Base-by-base conservation (phyloP, 2,888 invertebrate genomes). In the Pediacus dermestoides region DNA sequence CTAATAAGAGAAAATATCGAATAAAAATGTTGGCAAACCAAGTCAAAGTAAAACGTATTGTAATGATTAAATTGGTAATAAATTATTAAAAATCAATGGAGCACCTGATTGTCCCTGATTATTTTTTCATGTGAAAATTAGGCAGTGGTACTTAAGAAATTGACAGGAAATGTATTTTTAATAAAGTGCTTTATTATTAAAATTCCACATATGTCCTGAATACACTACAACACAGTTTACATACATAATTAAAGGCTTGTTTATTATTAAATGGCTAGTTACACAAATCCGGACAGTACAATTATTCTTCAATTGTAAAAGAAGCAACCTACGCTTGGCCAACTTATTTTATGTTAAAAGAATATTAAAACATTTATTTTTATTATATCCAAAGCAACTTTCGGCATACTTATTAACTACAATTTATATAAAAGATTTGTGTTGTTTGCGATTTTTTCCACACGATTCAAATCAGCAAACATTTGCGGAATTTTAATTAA, bases 161-260 rank as follows among this genome's bases (percentile, higher is more conserved):
- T 49, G 50, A 53, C 50, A 50, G 52, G 52, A 53, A 53, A 53
- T 53, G 52, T 48, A 53, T 53, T 50, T 53, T 53, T 53, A 53
- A 53, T 53, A 50, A 50, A 41, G 41, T 30, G 31, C 16, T 39
- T 36, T 25, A 39, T 26, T 42, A 55, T 55, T 50, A 47, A 50
- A 48, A 55, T 55, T 55, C 52, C 30, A 36, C 33, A 30, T 34
- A 38, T 34, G 50, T 50, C 34, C 33, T 30, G 32, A 44, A 42
- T 44, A 52, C 48, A 40, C 38, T 39, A 47, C 40, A 43, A 54
- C 53, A 50, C 53, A 47, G 52, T 50, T 50, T 50, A 49, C 50
- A 52, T 56, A 52, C 48, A 46, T 49, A 51, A 55, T 51, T 51
- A 52, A 46, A 40, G 42, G 36, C 46, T 48, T 36, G 44, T 52